Evolutionary conservation across 2,797 vertebrate genomes (phyloP).

Genomic region (Coreius guichenoti): DNA sequence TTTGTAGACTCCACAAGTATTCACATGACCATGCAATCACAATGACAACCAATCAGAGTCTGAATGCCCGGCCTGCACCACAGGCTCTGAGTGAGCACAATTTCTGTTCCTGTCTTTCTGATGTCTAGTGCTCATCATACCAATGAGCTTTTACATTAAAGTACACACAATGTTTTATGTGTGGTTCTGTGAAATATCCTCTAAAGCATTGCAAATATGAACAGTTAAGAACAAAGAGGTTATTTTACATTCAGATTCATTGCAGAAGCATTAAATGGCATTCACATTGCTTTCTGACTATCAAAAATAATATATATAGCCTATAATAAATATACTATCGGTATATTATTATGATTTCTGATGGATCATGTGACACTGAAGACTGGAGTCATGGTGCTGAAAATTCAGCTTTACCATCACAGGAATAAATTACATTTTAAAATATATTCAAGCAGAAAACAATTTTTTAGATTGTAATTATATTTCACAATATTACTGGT

Average conservation of each 20-base stretch:
- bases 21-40: conserved; percentile 36
- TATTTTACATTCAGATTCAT: not conserved
- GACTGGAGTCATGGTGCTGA: not conserved
- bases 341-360: not conserved
- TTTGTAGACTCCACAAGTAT: conserved; percentile 40
- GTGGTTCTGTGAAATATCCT: not conserved
- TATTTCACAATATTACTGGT: not conserved
- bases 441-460: not conserved
- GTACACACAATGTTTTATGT: not conserved
- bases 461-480: not conserved
- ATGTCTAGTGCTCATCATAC: conserved; percentile 17
- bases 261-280: not conserved
- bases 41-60: conserved; percentile 62
- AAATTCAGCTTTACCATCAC: not conserved
- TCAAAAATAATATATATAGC: not conserved
- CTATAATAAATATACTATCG: too few species aligned
- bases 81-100: conserved; percentile 6
- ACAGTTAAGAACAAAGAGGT: not conserved
- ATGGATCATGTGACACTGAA: not conserved
- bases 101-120: conserved; percentile 22
- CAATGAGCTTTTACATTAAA: not conserved
- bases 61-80: conserved; percentile 30
- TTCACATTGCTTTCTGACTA: not conserved
- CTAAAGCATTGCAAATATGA: not conserved
- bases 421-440: not conserved